Base-by-base conservation (phyloP, 2,888 invertebrate genomes). In the Adineta ricciae region DNA sequence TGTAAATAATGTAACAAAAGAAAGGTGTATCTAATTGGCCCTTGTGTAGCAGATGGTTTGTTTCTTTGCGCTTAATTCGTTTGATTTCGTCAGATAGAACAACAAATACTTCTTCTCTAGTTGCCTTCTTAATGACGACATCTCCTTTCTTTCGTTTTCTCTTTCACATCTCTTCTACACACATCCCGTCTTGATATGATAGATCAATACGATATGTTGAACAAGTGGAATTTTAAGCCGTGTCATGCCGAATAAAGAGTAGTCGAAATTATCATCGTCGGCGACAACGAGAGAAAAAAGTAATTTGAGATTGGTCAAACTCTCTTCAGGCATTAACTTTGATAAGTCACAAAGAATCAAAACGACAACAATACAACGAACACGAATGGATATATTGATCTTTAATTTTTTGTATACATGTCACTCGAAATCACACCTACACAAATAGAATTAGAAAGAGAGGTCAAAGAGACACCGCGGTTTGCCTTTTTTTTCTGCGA, bases 71-170 rank as follows among this genome's bases (percentile, higher is more conserved):
- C 41, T 78, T 41, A 41, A 46, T 78, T 78, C 78, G 78, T 78
- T 78, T 78, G 78, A 78, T 78, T 78, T 78, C 41, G 38, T 78
- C 78, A 41, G 78, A 78, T 78, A 38, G 4, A 78, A 78, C 41
- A 78, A 78, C 41, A 78, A 41, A 78, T 78, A 78, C 38, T 38
- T 78, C 78, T 78, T 78, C 78, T 78, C 41, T 78, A 41, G 78
- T 78, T 78, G 78, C 78, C 78, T 78, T 78, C 78, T 78, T 78
- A 78, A 78, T 78, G 78, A 78, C 78, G 78, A 78, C 78, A 78
- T 78, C 41, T 78, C 78, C 24, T 78, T 24, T 50, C 50, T 50
- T 19, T 50, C 50, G 11, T 50, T 50, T 50, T 50, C 50, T 50
- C n/a, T 78, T 78, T 78, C 64, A 64, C 64, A 64, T 64, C n/a